Evolutionary conservation across 2,888 invertebrate genomes (phyloP), one percentile per base, ranked within the genome.

Genomic region (Ferdinandea cuprea): DNA sequence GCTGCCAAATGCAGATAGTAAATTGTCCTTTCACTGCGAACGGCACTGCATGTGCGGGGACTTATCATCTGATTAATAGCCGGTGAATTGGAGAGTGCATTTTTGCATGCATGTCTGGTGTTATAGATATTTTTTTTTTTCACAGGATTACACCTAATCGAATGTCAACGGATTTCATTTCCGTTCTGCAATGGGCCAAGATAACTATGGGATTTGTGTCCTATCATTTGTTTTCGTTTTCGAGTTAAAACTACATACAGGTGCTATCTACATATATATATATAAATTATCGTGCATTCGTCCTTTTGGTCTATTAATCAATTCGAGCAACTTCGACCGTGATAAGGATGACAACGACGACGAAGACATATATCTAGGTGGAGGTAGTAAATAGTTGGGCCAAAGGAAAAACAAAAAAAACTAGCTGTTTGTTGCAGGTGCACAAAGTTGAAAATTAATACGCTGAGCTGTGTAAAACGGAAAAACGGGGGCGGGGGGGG

Each of bases 101-200:
- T 83, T 83, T 83, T 73, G 68, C 83, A 78, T 78, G 66, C 54
- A 46, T 40, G 40, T 8, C 40, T 52, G 19, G 9, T 46, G 35
- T 59, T 15, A n/a, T 13, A 2, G 21, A 13, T n/a, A 30, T 28
- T 63, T 30, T 40, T 63, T 50, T 46, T 28, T 1, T 25, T 19
- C 30, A 52, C 48, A 63, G 48, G 63, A 61, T 42, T 65, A 56
- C 69, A 83, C 72, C 83, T 83, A 83, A 83, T 83, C 83, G 78
- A 83, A 78, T 73, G 83, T 78, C 83, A 83, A 83, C 72, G 52
- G 63, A 78, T 83, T 78, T 66, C 72, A 83, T 83, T 83, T 83
- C 78, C 83, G 61, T 42, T 65, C 58, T 13, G n/a, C 66, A 44
- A 54, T 21, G n/a, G 58, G 69, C 37, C 15, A 48, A 83, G 83